These are phyloP conservation scores for Chymomyza procnemis DNA, from an alignment of 2,888 invertebrate genomes.

Conservation along the genomic window DNA sequence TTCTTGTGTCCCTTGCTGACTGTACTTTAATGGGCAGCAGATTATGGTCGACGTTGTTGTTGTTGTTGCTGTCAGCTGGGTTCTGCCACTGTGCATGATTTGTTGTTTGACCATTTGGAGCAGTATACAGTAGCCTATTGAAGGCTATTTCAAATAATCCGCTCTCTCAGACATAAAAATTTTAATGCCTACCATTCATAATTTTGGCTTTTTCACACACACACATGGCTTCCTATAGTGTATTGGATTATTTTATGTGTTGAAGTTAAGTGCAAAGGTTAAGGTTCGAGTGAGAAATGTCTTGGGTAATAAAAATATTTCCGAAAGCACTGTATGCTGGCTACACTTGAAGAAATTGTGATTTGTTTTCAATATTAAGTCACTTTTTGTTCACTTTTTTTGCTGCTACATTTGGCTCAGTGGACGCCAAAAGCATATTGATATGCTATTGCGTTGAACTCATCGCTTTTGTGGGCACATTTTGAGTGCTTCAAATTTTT, in stretches of 20 bases:
- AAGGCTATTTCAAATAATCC: slow-evolving; percentile 3
- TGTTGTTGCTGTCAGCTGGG: not conserved
- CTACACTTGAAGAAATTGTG: not conserved
- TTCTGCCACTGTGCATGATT: slow-evolving; percentile 46
- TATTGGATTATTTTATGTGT: not conserved
- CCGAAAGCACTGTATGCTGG: not conserved
- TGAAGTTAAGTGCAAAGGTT: slow-evolving; percentile 21
- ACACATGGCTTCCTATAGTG: slow-evolving; percentile 3
- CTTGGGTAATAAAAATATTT: not conserved
- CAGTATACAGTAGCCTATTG: not conserved
- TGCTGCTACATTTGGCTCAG: too few species aligned
- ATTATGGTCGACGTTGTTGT: not conserved
- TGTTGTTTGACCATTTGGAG: slow-evolving; percentile 62
- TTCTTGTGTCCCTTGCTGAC: slow-evolving; percentile 15
- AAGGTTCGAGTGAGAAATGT: slow-evolving; percentile 5
- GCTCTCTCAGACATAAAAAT: slow-evolving; percentile 50
- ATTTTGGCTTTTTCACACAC: slow-evolving; percentile 59
- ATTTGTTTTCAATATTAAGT: too few species aligned
- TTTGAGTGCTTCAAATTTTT: slow-evolving; percentile 70
- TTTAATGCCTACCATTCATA: slow-evolving; percentile 65
- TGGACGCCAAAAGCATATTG: slow-evolving; percentile 41
- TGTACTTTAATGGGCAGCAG: not conserved
- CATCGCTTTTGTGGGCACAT: slow-evolving; percentile 49
- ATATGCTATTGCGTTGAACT: slow-evolving; percentile 16
- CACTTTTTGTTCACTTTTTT: too few species aligned